Evolutionary conservation across 2,888 invertebrate genomes (phyloP).

Genomic region (Drosophila borborema): DNA sequence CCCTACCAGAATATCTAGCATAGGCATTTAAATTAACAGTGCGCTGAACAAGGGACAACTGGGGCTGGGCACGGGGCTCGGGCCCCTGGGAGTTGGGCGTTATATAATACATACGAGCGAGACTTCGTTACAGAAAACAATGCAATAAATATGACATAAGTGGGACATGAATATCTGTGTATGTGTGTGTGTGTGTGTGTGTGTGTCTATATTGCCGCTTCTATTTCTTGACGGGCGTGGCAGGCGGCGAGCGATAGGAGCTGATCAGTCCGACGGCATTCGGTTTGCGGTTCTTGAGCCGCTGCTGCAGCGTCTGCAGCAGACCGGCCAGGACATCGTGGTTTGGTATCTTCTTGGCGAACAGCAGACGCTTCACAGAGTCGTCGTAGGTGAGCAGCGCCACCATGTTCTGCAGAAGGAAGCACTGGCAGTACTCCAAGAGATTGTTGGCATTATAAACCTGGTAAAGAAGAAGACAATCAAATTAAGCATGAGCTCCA

Average conservation of each 20-base stretch:
- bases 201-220: background rate
- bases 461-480: slow-evolving; percentile 83
- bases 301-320: slow-evolving; percentile 91
- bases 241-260: slow-evolving; percentile 80
- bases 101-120: slow-evolving; percentile 69
- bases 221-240: slow-evolving; percentile 69
- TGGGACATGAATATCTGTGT: slow-evolving; percentile 9
- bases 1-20: slow-evolving; percentile 34
- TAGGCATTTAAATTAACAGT: slow-evolving; percentile 40
- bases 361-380: slow-evolving; percentile 93
- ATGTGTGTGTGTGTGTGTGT: background rate
- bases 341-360: slow-evolving; percentile 95
- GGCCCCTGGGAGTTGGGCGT: slow-evolving; percentile 10
- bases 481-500: background rate
- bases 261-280: slow-evolving; percentile 63
- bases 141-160: slow-evolving; percentile 71
- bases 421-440: slow-evolving; percentile 95
- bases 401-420: slow-evolving; percentile 96
- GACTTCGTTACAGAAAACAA: slow-evolving; percentile 64
- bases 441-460: slow-evolving; percentile 95
- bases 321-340: slow-evolving; percentile 95
- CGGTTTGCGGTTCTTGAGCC: slow-evolving; percentile 89
- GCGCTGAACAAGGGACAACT: background rate
- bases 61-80: background rate
- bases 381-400: slow-evolving; percentile 96